Base-by-base conservation (phyloP, 30 jellyfish, hydroid and myxozoan species). In the Aurelia sp. region DNA sequence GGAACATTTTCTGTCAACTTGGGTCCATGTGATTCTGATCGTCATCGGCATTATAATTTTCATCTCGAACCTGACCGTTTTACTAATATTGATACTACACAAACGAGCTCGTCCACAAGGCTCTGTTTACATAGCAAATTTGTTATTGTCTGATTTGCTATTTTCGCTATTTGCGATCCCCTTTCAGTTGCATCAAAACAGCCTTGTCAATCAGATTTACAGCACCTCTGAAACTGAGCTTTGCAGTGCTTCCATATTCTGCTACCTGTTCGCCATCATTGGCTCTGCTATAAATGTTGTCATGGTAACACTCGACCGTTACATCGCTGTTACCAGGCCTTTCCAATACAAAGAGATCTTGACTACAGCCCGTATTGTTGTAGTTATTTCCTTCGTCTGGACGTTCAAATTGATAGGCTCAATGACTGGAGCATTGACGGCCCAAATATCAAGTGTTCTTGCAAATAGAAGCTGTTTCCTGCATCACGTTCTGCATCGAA, bases 61-160 rank as follows among this genome's bases (percentile, higher is more conserved):
- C 55, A 17, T 73, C 58, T 11, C 61, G n/a, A 77, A 77, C 52
- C 69, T 40, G 17, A 20, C 78, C 12, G 88, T 62, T 10, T 10
- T 77, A 27, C 17, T 61, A 50, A 62, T 62, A 12, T 64, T 77
- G 30, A 31, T 51, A 10, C 30, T 58, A 12, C 13, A 40, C 57
- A 77, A 77, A 19, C 72, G 68, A 51, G 62, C 88, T 16, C 78
- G 88, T 11, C 88, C 88, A 4, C 88, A 77, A 19, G 88, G 88
- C 0, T 23, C 69, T 4, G 59, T 77, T 12, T 77, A 33, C 78
- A 77, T 77, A 4, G 76, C 27, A 13, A 77, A 40, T 50, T 35
- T 77, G 88, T 6, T 77, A 19, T 11, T 64, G 15, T 66, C 88
- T 13, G 88, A 77, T 27, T 44, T 77, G 4, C 19, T 77, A 8